These are phyloP conservation scores for Drosophila gaucha DNA, from an alignment of 2,888 invertebrate genomes.

Conservation along the genomic window DNA sequence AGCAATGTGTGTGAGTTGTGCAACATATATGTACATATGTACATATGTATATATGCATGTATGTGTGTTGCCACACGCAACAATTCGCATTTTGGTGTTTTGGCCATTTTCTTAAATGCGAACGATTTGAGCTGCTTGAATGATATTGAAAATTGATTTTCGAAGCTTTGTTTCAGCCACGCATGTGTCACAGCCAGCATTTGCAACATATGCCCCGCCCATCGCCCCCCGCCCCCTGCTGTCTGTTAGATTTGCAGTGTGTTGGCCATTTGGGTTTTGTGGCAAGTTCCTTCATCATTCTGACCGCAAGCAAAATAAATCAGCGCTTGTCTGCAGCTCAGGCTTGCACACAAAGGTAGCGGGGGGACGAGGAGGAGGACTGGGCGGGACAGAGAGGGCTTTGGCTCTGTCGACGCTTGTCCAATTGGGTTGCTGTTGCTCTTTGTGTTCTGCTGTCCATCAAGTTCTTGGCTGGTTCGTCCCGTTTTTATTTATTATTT, in stretches of 20 bases:
- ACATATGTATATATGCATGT: background rate
- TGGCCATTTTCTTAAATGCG: conserved; percentile 27
- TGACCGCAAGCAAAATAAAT: conserved; percentile 76
- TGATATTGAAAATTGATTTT: conserved; percentile 72
- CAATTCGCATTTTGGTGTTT: conserved; percentile 31
- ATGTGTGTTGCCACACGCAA: conserved; percentile 36
- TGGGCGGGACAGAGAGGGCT: conserved; percentile 11
- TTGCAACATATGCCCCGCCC: conserved; percentile 10
- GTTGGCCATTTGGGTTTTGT: conserved; percentile 16
- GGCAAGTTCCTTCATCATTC: conserved; percentile 75
- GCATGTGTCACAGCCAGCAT: conserved; percentile 9
- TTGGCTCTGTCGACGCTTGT: conserved; percentile 54
- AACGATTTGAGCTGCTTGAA: conserved; percentile 44
- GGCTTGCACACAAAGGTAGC: conserved; percentile 20
- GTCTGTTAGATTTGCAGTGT: conserved; percentile 58
- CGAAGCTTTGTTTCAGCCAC: conserved; percentile 17
- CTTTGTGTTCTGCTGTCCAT: conserved; percentile 62
- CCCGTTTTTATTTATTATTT: conserved; percentile 44
- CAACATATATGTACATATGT: conserved; percentile 33
- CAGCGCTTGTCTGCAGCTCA: conserved; percentile 71
- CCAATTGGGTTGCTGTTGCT: conserved; percentile 27
- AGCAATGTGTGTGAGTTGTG: conserved; percentile 51
- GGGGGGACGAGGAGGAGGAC: too few relatives aligned
- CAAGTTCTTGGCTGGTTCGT: conserved; percentile 49
- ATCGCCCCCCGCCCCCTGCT: background rate